These are phyloP conservation scores for Masnerella sp. DNA, from an alignment of 2,888 invertebrate species.

Conservation along the genomic window DNA sequence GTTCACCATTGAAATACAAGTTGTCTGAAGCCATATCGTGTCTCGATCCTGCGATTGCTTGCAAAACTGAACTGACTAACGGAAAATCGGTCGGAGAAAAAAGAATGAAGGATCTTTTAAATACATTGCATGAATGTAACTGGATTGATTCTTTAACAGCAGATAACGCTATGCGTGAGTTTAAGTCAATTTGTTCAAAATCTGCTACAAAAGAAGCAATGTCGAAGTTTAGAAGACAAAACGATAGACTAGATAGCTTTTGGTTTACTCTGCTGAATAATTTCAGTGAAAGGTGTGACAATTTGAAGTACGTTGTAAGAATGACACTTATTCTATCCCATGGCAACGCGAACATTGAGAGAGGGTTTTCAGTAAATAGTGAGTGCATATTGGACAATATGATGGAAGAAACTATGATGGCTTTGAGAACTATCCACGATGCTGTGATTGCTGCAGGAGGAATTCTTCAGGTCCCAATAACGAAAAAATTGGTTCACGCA, in stretches of 20 bases:
- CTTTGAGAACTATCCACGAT: not conserved
- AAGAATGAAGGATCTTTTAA: not conserved
- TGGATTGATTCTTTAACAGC: not conserved
- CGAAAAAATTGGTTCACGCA: conserved; percentile 14
- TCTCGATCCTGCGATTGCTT: conserved; percentile 1
- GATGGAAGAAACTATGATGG: conserved; percentile 12
- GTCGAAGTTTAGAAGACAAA: not conserved
- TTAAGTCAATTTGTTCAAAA: not conserved
- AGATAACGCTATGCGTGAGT: not conserved
- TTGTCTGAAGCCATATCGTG: not conserved
- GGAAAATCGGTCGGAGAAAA: not conserved
- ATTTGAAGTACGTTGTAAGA: conserved; percentile 33
- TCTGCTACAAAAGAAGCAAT: not conserved
- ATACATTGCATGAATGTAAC: not conserved
- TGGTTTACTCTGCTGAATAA: not conserved
- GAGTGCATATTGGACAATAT: conserved; percentile 26
- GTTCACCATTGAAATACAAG: not conserved
- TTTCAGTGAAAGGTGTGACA: not conserved
- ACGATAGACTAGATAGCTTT: not conserved
- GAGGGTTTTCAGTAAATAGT: conserved; percentile 56
- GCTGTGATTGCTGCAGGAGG: not conserved
- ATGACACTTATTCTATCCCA: conserved; percentile 58
- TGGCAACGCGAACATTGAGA: conserved; percentile 63
- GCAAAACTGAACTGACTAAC: too few species aligned
- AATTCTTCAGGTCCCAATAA: conserved; percentile 2